Conservation (phyloP, 2,797 vertebrate species). For the Parauchenoglanis punctatus region DNA sequence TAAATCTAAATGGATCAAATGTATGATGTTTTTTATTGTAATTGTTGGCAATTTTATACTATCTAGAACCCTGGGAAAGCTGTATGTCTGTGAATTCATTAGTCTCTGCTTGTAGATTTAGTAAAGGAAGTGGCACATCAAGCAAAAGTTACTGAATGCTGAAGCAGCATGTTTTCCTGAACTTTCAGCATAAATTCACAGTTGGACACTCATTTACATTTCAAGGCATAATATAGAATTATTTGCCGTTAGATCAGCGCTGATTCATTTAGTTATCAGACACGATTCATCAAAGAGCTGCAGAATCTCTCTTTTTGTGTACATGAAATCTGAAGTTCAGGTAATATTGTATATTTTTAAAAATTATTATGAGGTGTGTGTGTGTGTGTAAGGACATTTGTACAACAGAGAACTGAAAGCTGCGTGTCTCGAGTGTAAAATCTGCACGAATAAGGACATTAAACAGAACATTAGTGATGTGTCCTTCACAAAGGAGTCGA, state of each 20-base stretch:
- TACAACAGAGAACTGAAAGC: no score
- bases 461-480: neutral
- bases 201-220: slow-evolving; percentile 1
- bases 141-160: neutral
- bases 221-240: slow-evolving; percentile 2
- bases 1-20: neutral
- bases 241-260: neutral
- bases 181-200: neutral
- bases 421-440: no score
- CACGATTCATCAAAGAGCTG: neutral
- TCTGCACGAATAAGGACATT: neutral
- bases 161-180: neutral
- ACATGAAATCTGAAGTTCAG: neutral
- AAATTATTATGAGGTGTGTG: neutral
- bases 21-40: neutral
- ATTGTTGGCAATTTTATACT: neutral
- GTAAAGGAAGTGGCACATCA: neutral
- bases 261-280: neutral
- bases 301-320: neutral
- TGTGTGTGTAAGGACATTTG: neutral
- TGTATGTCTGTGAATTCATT: neutral
- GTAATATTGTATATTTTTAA: no score
- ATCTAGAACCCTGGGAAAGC: neutral
- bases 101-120: neutral
- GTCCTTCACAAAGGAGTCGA: no score